Conservation (phyloP, 2,797 vertebrate genomes). For the Coluber constrictor region DNA sequence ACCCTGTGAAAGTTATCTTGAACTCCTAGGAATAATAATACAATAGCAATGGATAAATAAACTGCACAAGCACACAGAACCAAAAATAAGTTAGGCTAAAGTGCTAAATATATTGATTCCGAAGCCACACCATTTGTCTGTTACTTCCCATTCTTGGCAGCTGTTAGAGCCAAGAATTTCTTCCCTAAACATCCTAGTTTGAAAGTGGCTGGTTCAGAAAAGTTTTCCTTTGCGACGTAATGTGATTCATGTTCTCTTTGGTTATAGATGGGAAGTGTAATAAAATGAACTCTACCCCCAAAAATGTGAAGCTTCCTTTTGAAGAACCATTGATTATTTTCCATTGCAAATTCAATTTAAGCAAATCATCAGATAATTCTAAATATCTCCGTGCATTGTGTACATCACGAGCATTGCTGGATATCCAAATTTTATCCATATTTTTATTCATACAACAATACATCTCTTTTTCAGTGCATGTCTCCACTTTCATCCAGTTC, state of each 20-base stretch:
- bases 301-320: not conserved
- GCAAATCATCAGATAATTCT: not conserved
- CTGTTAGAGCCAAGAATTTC: not conserved
- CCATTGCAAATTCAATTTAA: not conserved
- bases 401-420: not conserved
- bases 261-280: not conserved
- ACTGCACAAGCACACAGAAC: not conserved
- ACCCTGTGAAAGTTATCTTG: not conserved
- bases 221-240: not conserved
- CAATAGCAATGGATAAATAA: not conserved
- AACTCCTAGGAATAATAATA: not conserved
- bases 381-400: not conserved
- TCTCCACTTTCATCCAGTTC: not conserved
- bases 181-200: not conserved
- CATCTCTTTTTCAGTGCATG: not conserved
- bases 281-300: not conserved
- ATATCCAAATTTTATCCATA: not conserved
- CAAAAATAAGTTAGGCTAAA: not conserved
- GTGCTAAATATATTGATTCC: slow-evolving; percentile 11
- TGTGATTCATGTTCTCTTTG: not conserved
- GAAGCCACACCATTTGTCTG: accelerated
- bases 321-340: not conserved
- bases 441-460: not conserved
- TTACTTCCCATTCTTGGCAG: not conserved
- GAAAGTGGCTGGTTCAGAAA: not conserved